A percentile compares a stretch with the other conserved stretches of the same genome.
Conservation (phyloP, 2,113 vertebrate species). For the Scopus umbretta region DNA sequence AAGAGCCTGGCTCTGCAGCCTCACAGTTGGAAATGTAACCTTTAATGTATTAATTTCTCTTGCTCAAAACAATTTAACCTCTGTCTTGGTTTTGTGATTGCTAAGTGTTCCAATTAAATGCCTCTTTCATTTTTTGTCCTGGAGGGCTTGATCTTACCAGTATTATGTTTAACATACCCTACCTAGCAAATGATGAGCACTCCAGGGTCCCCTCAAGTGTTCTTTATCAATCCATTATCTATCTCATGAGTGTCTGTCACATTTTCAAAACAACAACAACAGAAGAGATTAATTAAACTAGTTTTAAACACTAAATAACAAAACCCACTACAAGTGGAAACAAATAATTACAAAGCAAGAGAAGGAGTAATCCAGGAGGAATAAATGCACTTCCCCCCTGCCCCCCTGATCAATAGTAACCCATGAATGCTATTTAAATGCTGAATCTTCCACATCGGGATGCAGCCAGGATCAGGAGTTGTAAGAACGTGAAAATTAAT, state of each 20-base stretch:
- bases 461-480: not conserved
- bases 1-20: conserved; percentile 77
- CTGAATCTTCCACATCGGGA: conserved; percentile 17
- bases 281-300: conserved; percentile 69
- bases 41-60: conserved; percentile 89
- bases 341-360: conserved; percentile 31
- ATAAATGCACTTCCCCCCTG: not conserved
- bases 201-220: conserved; percentile 33
- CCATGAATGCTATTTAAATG: not conserved
- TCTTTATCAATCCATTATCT: conserved; percentile 68
- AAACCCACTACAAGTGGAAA: conserved; percentile 18
- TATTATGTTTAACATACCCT: conserved; percentile 61
- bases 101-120: conserved; percentile 86
- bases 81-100: conserved; percentile 84
- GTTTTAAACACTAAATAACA: conserved; percentile 56
- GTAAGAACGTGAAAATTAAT: conserved; percentile 53
- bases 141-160: conserved; percentile 72
- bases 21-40: conserved; percentile 85
- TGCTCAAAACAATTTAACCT: conserved; percentile 90
- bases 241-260: conserved; percentile 65
- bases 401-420: not conserved
- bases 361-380: not conserved
- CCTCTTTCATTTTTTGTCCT: conserved; percentile 77
- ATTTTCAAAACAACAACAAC: conserved; percentile 61
- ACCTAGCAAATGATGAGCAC: conserved; percentile 47